A percentile compares a stretch with the other conserved stretches of the same genome.
Evolutionary conservation across 2,113 vertebrate genomes (phyloP).

Genomic region (Lepidothrix coronata): DNA sequence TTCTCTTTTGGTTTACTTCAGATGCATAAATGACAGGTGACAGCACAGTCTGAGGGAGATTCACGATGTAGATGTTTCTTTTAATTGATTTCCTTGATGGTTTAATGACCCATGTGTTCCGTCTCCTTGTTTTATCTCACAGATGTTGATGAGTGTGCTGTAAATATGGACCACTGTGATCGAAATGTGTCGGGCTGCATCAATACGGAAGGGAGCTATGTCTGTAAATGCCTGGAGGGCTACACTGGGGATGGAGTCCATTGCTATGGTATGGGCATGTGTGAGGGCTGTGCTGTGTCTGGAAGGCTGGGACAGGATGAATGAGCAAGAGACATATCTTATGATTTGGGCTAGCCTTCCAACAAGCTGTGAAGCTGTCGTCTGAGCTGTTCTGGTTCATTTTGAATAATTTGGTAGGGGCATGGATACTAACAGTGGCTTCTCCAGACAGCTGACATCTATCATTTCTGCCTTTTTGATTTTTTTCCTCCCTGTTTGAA

Average conservation of each 20-base stretch:
- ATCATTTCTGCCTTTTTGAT: neutral
- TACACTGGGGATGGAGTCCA: conserved; percentile 73
- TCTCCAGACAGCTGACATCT: neutral
- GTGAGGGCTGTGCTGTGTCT: neutral
- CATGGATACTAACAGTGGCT: neutral
- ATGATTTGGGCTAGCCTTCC: neutral
- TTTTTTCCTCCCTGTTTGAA: neutral
- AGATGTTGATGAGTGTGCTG: conserved; percentile 77
- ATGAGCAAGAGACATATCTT: neutral
- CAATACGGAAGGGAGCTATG: conserved; percentile 75
- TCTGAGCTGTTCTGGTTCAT: neutral
- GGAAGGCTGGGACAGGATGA: neutral
- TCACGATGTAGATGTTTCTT: neutral
- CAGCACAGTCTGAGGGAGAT: neutral
- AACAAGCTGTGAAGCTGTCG: neutral
- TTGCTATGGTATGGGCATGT: conserved; percentile 69
- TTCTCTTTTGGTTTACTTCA: neutral
- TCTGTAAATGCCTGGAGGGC: conserved; percentile 76
- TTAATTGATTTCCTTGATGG: fast-evolving
- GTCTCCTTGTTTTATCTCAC: neutral
- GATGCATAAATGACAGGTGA: neutral
- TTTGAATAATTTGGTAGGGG: neutral
- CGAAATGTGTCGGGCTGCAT: conserved; percentile 49
- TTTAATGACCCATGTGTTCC: fast-evolving
- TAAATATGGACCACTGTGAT: conserved; percentile 36